These are phyloP conservation scores for Caranx ignobilis DNA, from an alignment of 2,113 vertebrate species.

Conservation along the genomic window DNA sequence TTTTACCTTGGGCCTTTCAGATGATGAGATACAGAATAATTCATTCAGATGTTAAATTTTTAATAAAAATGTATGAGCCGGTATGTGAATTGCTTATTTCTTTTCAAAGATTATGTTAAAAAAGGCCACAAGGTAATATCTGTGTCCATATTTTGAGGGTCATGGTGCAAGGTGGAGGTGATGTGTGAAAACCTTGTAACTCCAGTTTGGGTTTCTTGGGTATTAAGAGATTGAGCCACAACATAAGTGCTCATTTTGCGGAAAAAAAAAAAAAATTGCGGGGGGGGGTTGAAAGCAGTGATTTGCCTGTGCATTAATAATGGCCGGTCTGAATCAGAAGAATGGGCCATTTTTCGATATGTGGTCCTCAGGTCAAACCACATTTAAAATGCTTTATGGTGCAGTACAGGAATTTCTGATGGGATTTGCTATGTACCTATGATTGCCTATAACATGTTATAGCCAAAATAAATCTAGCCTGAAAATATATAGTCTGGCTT, in stretches of 20 bases:
- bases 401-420: constrained; percentile 11
- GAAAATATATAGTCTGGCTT: constrained; percentile 4
- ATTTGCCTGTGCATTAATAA: not conserved
- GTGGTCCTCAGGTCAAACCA: not conserved
- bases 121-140: not conserved
- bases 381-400: constrained; percentile 35
- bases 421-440: constrained; percentile 8
- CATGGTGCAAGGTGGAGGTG: too few species aligned
- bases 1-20: constrained; percentile 37
- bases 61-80: constrained; percentile 38
- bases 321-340: not conserved
- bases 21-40: constrained; percentile 58
- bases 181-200: not conserved
- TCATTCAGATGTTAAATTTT: constrained; percentile 53
- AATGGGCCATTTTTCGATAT: not conserved
- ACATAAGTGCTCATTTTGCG: too few species aligned
- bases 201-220: not conserved
- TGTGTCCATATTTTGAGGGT: constrained; percentile 4
- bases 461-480: constrained; percentile 35
- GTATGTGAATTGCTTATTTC: constrained; percentile 22
- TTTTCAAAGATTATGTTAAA: constrained; percentile 29
- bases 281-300: not conserved
- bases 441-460: constrained; percentile 37
- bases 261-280: not conserved
- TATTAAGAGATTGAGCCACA: not conserved